Percentiles rank a stretch among this genome's conserved stretches.
Evolutionary conservation across 2,888 invertebrate species (phyloP).

Genomic region (Dastarcus helophoroides): DNA sequence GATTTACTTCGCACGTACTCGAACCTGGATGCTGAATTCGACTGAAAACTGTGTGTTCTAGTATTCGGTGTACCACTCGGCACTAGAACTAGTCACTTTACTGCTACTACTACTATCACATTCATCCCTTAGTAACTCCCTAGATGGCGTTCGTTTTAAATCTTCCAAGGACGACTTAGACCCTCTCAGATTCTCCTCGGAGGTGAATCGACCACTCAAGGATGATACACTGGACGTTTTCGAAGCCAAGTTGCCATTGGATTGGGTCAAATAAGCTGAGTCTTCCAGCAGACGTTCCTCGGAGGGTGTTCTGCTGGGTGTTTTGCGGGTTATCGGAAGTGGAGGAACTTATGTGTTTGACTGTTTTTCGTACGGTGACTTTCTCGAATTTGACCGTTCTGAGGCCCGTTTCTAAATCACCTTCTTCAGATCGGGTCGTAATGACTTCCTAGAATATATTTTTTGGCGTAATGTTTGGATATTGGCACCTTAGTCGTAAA

Average conservation of each 20-base stretch:
- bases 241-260: conserved; percentile 37
- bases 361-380: conserved; percentile 52
- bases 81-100: conserved; percentile 32
- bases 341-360: conserved; percentile 41
- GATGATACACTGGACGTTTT: conserved; percentile 44
- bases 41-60: conserved; percentile 49
- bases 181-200: conserved; percentile 40
- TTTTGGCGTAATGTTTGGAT: too few relatives aligned
- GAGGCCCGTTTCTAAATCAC: conserved; percentile 49
- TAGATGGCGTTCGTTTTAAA: conserved; percentile 34
- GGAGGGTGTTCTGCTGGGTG: conserved; percentile 42
- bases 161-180: conserved; percentile 6
- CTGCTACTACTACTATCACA: conserved; percentile 34
- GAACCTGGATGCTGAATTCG: conserved; percentile 53
- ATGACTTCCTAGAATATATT: conserved; percentile 30
- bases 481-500: too few relatives aligned
- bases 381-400: conserved; percentile 63
- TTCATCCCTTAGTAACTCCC: conserved; percentile 14
- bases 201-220: conserved; percentile 40
- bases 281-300: conserved; percentile 43
- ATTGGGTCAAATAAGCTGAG: conserved; percentile 48
- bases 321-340: conserved; percentile 22
- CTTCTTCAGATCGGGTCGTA: conserved; percentile 48
- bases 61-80: conserved; percentile 50
- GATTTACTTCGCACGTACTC: conserved; percentile 67